Evolutionary conservation across 2,797 vertebrate species (phyloP).

Genomic region (Eospalax fontanierii): DNA sequence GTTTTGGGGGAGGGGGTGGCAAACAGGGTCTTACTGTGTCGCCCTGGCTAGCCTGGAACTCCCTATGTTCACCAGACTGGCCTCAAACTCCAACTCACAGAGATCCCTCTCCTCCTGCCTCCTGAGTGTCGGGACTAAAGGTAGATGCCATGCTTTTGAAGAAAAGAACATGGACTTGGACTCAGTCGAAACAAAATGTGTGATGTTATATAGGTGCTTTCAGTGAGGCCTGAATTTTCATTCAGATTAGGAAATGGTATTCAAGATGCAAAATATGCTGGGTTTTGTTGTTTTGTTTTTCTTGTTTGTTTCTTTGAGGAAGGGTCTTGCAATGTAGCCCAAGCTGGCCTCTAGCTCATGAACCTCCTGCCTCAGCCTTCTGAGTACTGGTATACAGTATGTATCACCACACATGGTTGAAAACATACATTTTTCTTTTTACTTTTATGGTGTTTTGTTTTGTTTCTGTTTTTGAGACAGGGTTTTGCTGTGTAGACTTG

Average conservation of each 20-base stretch:
- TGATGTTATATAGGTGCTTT: neutral
- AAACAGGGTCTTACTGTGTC: too few relatives aligned
- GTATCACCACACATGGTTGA: neutral
- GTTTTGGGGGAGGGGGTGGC: neutral
- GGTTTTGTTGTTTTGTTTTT: too few relatives aligned
- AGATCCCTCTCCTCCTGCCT: too few relatives aligned
- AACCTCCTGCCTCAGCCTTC: neutral
- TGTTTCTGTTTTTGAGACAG: neutral
- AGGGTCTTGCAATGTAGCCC: neutral
- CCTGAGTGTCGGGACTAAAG: too few relatives aligned
- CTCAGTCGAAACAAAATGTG: neutral
- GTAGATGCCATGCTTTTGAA: neutral
- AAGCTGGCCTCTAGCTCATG: neutral
- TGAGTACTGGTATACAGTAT: neutral
- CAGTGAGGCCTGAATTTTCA: neutral
- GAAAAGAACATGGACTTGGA: neutral
- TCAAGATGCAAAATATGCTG: neutral
- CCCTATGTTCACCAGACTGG: too few relatives aligned
- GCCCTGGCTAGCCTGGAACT: too few relatives aligned
- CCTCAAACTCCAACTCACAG: too few relatives aligned
- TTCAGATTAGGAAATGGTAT: neutral
- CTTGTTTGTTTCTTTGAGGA: neutral
- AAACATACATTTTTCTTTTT: neutral
- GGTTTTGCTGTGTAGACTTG: neutral
- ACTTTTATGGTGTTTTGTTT: too few relatives aligned